Conservation (phyloP, 1,140 invertebrate species). For the Bombus consobrinus region DNA sequence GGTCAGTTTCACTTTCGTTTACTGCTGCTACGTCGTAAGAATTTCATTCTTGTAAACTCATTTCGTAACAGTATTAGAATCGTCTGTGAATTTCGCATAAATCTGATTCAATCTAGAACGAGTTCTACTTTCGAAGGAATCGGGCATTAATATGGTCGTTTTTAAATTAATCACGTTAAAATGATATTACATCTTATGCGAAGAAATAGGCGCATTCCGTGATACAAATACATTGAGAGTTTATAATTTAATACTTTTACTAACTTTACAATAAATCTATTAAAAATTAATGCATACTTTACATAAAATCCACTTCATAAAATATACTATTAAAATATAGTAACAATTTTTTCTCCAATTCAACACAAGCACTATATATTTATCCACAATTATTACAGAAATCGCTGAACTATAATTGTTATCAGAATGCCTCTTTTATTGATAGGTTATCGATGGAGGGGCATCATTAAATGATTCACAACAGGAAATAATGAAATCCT, state of each 20-base stretch:
- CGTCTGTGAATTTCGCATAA: constrained; percentile 4
- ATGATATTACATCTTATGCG: too few relatives aligned
- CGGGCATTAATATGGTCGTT: background rate
- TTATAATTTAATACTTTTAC: background rate
- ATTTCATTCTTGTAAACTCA: constrained; percentile 14
- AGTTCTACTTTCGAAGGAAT: background rate
- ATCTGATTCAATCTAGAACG: background rate
- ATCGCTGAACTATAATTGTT: background rate
- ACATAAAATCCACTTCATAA: background rate
- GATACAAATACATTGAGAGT: background rate
- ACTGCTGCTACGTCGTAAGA: constrained; percentile 8
- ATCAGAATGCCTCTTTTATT: background rate
- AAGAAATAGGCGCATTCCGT: background rate
- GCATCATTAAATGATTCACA: background rate
- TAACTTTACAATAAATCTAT: background rate
- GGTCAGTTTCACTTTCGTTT: constrained; percentile 52
- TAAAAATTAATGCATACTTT: background rate
- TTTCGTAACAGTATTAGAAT: constrained; percentile 34
- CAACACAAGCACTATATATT: background rate
- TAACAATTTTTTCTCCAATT: background rate
- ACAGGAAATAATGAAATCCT: background rate
- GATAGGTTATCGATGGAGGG: background rate
- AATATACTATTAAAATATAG: background rate
- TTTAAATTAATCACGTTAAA: background rate
- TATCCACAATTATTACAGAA: background rate